A percentile compares a stretch with the other conserved stretches of the same genome.
Evolutionary conservation across 2,888 invertebrate genomes (phyloP).

Genomic region (Watsonalla binaria): DNA sequence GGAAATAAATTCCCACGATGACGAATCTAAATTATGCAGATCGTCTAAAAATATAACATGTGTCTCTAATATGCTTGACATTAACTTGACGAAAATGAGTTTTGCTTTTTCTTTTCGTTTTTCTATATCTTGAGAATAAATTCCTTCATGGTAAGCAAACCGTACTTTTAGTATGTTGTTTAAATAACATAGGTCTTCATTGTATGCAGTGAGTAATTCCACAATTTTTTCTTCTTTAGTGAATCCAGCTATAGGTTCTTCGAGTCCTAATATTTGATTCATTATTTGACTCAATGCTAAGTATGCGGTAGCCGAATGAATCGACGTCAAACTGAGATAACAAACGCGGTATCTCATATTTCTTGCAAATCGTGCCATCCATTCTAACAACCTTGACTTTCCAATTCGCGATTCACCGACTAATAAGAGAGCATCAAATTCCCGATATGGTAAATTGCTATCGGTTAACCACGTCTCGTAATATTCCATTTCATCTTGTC

Average conservation of each 20-base stretch:
- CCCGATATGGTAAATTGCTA: constrained; percentile 32
- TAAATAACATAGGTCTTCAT: constrained; percentile 73
- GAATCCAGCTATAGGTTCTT: constrained; percentile 56
- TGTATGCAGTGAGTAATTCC: constrained; percentile 42
- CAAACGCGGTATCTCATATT: constrained; percentile 41
- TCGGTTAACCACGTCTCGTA: constrained; percentile 56
- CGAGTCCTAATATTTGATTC: constrained; percentile 54
- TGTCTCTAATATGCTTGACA: constrained; percentile 43
- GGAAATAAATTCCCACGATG: constrained; percentile 63
- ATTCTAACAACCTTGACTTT: constrained; percentile 77
- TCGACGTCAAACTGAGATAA: constrained; percentile 50
- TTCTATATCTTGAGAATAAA: constrained; percentile 49
- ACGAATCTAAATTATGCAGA: constrained; percentile 67
- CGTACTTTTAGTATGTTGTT: constrained; percentile 74
- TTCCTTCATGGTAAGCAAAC: constrained; percentile 67
- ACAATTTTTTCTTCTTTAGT: constrained; percentile 63
- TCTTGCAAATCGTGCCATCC: constrained; percentile 57
- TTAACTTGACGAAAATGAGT: constrained; percentile 52
- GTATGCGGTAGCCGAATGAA: constrained; percentile 62
- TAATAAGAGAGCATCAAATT: constrained; percentile 75
- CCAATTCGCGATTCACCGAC: constrained; percentile 78
- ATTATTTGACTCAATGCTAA: constrained; percentile 64
- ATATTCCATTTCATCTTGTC: constrained; percentile 66
- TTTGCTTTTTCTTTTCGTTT: constrained; percentile 56
- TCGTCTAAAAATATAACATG: constrained; percentile 70